Percentiles rank a stretch among this genome's conserved stretches.
These are phyloP conservation scores for Pan troglodytes DNA, from an alignment of 2,113 vertebrate genomes.

Conservation along the genomic window DNA sequence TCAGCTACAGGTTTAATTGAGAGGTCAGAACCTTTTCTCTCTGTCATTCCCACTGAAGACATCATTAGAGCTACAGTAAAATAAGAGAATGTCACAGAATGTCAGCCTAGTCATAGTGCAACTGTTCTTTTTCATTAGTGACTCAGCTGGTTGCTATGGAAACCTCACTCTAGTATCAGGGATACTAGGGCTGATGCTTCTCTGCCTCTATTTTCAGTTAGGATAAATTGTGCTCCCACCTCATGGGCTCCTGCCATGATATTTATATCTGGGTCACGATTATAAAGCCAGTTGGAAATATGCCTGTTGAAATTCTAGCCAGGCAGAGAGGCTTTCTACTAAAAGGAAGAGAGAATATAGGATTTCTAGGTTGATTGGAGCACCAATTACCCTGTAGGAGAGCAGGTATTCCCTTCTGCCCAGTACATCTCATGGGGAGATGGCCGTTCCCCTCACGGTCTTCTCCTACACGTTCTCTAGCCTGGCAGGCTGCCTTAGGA, in stretches of 20 bases:
- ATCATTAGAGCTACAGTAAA: background rate
- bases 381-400: background rate
- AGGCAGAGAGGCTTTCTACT: background rate
- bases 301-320: background rate
- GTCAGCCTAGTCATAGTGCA: conserved; percentile 71
- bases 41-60: background rate
- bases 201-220: conserved; percentile 58
- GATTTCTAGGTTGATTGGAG: conserved; percentile 27
- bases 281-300: conserved; percentile 53
- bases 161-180: conserved; percentile 73
- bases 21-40: conserved; percentile 27
- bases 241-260: conserved; percentile 62
- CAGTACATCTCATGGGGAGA: background rate
- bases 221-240: conserved; percentile 25
- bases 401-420: background rate
- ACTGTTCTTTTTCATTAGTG: conserved; percentile 73
- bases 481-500: background rate
- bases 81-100: conserved; percentile 64
- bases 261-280: conserved; percentile 78
- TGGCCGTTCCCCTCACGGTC: background rate
- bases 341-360: conserved; percentile 19
- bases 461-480: background rate
- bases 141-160: conserved; percentile 82
- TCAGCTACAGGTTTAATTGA: background rate
- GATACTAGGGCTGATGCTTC: conserved; percentile 39